A percentile compares a stretch with the other conserved stretches of the same genome.
phyloP scores from a whole-genome alignment of 2,113 vertebrate species.

The Pionites leucogaster region DNA sequence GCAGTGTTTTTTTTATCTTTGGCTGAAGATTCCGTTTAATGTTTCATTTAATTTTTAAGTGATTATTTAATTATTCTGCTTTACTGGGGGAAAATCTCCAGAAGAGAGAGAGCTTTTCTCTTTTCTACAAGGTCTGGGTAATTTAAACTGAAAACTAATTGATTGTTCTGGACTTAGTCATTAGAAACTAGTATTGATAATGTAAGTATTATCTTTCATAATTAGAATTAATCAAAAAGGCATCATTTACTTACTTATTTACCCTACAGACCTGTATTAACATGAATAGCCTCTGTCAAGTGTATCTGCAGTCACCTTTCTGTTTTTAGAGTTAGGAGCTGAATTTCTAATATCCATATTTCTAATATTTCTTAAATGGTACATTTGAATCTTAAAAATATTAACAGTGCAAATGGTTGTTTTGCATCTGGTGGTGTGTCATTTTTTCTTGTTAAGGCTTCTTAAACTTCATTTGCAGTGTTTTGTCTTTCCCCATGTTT shows the following conservation, averaged over 20 bases:
- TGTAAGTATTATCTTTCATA: neutral
- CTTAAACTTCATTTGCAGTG: neutral
- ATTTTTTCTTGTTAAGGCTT: neutral
- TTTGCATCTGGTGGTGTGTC: neutral
- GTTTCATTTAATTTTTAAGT: neutral
- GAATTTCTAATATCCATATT: neutral
- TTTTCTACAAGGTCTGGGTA: neutral
- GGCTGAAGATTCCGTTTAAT: neutral
- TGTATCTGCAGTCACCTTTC: neutral
- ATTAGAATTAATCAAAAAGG: neutral
- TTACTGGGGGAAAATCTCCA: neutral
- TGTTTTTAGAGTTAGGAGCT: neutral
- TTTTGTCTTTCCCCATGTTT: rapidly evolving
- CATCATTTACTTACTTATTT: neutral
- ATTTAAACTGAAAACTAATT: neutral
- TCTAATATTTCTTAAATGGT: neutral
- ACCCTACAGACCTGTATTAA: neutral
- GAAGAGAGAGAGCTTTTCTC: neutral
- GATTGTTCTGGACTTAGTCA: neutral
- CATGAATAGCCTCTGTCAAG: neutral
- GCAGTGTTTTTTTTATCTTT: neutral
- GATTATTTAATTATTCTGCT: neutral
- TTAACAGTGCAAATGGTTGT: neutral
- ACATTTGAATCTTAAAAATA: neutral
- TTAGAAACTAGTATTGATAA: neutral